Conservation (phyloP, 2,113 vertebrate genomes). For the Aplodontia rufa region DNA sequence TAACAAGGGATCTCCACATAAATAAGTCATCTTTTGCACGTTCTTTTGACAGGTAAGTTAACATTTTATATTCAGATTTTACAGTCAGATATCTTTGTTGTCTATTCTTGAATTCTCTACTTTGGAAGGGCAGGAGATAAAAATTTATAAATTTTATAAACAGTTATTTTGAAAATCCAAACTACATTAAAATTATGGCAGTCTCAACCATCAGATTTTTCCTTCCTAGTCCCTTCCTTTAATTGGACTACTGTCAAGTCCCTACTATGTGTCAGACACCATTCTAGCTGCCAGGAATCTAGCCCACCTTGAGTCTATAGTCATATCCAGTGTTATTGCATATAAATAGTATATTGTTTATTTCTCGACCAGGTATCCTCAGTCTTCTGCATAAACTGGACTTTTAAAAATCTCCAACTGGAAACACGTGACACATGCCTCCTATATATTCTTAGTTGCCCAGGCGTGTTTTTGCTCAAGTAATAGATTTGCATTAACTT, state of each 20-base stretch:
- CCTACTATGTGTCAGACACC: background rate
- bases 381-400: slow-evolving; percentile 11
- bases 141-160: slow-evolving; percentile 16
- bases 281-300: background rate
- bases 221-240: background rate
- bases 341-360: background rate
- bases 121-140: background rate
- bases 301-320: background rate
- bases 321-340: background rate
- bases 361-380: background rate
- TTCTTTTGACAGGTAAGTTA: slow-evolving; percentile 96
- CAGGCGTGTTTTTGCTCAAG: background rate
- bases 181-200: background rate
- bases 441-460: background rate
- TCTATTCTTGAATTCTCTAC: slow-evolving; percentile 20
- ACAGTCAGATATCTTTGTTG: background rate
- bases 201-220: background rate
- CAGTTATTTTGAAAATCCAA: background rate
- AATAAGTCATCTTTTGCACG: slow-evolving; percentile 97
- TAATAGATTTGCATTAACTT: slow-evolving; percentile 19
- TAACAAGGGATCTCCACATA: slow-evolving; percentile 96
- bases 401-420: background rate
- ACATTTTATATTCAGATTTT: slow-evolving; percentile 39
- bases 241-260: background rate
- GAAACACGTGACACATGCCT: background rate